Evolutionary conservation across 2,888 invertebrate species (phyloP), one percentile per base, ranked within the genome.

Genomic region (Blomia tropicalis): DNA sequence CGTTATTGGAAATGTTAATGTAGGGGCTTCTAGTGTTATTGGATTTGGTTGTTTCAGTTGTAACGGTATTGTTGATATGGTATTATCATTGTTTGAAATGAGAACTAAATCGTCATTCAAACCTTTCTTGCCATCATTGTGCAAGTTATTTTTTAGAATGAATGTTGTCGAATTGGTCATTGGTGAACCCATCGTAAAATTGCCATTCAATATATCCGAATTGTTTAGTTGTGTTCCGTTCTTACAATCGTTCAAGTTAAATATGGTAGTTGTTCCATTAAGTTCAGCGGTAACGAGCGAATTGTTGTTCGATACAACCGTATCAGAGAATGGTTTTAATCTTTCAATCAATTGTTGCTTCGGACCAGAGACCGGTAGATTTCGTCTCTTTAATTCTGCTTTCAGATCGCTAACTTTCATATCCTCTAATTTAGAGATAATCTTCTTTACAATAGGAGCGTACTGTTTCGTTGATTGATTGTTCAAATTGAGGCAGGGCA

Each of bases 321-420:
- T 69, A 59, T 75, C 75, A 29, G 74, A 71, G 69, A 72, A 76
- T 4, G 76, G 86, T 67, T 86, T 85, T 63, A 95, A 77, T 44
- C 95, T 81, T 73, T 95, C 92, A 63, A 96, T 86, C 44, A 96
- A 77, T 72, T 92, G 90, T 7, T 92, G 90, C 73, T 96, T 96
- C 0, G 93, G 85, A 0, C 95, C 95, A 14, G 93, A 93, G 0
- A 96, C 95, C 4, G 93, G 89, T 65, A 96, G 77, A 74, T 86
- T 92, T 58, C 95, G 81, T 63, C 87, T 84, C 75, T 93, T 95
- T 70, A 93, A 80, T 73, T 95, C 93, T 63, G 86, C 85, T 73
- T 92, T 91, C 68, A 95, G 78, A 72, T 95, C 93, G 66, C 87
- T 89, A 61, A 88, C 93, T 78, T 92, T 92, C 87, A 93, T 88